These are phyloP conservation scores for Tenebrio molitor DNA, from an alignment of 1,140 invertebrate genomes.

Conservation along the genomic window DNA sequence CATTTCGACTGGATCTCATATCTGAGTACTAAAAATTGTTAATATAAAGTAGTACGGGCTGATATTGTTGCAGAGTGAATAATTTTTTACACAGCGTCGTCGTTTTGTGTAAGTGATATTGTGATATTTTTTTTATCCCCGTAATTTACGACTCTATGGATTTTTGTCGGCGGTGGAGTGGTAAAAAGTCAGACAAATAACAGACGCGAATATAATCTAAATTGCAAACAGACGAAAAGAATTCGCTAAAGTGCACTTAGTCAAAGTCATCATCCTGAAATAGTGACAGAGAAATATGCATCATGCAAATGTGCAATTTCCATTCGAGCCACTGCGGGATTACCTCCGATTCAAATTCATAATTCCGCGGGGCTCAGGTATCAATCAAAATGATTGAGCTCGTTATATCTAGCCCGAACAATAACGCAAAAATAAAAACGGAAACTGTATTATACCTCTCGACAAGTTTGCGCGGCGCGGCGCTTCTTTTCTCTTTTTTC, in stretches of 20 bases:
- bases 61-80: too few relatives aligned
- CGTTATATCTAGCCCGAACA: slow-evolving; percentile 26
- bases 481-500: slow-evolving; percentile 1
- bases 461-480: slow-evolving; percentile 3
- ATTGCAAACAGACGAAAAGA: slow-evolving; percentile 45
- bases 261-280: slow-evolving; percentile 51
- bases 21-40: too few relatives aligned
- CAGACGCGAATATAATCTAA: slow-evolving; percentile 41
- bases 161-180: not conserved
- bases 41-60: too few relatives aligned
- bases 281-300: slow-evolving; percentile 51
- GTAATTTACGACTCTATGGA: not conserved
- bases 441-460: slow-evolving; percentile 27
- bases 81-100: too few relatives aligned
- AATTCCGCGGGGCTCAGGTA: slow-evolving; percentile 48
- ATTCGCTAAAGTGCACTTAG: slow-evolving; percentile 48
- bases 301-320: slow-evolving; percentile 57
- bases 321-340: slow-evolving; percentile 48
- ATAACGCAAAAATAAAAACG: slow-evolving; percentile 35
- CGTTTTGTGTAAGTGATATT: too few relatives aligned
- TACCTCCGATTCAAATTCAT: slow-evolving; percentile 51
- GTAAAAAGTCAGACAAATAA: slow-evolving; percentile 19
- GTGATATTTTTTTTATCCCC: too few relatives aligned
- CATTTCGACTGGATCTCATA: too few relatives aligned
- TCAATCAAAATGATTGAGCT: slow-evolving; percentile 49